Percentiles rank a stretch among this genome's conserved stretches.
phyloP scores from a whole-genome alignment of 1,140 invertebrate genomes.

The Phymastichus coffea region DNA sequence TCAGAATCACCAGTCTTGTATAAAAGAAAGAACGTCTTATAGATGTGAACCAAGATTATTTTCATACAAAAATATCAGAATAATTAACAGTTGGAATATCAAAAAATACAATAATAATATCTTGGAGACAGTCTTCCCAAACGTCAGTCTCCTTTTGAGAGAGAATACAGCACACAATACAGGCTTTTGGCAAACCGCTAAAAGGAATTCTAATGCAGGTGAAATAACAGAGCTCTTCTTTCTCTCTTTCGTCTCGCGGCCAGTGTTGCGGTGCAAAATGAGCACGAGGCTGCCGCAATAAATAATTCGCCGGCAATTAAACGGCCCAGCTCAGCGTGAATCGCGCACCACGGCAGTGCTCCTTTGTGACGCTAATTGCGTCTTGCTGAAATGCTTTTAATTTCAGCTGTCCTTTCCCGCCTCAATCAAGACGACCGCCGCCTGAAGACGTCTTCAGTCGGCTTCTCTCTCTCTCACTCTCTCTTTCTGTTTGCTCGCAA shows the following conservation, averaged over 20 bases:
- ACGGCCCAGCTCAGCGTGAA: conserved; percentile 19
- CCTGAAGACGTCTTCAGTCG: background rate
- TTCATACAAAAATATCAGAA: no score
- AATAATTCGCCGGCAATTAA: conserved; percentile 35
- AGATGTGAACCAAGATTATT: no score
- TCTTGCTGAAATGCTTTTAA: conserved; percentile 28
- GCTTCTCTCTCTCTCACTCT: no score
- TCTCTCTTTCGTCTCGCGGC: no score
- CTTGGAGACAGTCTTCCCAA: no score
- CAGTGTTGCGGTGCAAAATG: conserved; percentile 5
- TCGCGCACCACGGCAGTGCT: background rate
- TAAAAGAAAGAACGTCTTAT: no score
- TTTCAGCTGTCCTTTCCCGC: conserved; percentile 24
- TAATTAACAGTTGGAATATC: no score
- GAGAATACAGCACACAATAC: no score
- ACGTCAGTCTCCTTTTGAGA: no score
- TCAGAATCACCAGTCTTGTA: no score
- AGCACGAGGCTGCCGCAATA: conserved; percentile 29
- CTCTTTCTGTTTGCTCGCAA: background rate
- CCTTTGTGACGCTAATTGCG: conserved; percentile 28
- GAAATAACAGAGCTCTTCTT: conserved; percentile 27
- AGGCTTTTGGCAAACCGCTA: no score
- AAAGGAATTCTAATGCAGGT: conserved; percentile 37
- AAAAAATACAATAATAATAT: no score
- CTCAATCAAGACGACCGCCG: conserved; percentile 9